Percentiles rank a stretch among this genome's conserved stretches.
phyloP scores from a whole-genome alignment of 2,797 vertebrate genomes.

The Pelobates cultripes region DNA sequence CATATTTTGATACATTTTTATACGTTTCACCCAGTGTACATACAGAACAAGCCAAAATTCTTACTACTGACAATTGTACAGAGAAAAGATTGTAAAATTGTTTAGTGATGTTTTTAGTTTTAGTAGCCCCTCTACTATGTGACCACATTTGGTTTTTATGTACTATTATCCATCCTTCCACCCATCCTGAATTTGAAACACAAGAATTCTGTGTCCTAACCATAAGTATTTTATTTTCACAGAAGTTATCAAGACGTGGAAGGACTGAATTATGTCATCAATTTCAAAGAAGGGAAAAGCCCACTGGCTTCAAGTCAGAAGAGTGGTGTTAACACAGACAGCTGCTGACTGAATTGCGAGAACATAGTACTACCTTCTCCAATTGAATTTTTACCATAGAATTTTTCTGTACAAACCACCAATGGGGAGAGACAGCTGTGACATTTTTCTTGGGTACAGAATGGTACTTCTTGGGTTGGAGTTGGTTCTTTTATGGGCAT shows the following conservation, averaged over 20 bases:
- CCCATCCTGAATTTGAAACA: too few relatives aligned
- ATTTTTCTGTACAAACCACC: conserved; percentile 2
- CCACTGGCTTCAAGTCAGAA: conserved; percentile 10
- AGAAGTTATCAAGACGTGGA: conserved; percentile 16
- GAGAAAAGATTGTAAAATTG: too few relatives aligned
- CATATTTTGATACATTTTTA: too few relatives aligned
- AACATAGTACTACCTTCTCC: neutral
- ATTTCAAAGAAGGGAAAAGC: conserved; percentile 8
- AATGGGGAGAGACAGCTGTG: conserved; percentile 15
- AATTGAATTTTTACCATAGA: neutral
- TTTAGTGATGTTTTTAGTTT: too few relatives aligned
- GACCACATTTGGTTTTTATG: too few relatives aligned
- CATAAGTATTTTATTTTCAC: conserved; percentile 24
- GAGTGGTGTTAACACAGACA: neutral
- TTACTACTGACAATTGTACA: too few relatives aligned
- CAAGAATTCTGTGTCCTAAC: conserved; percentile 7
- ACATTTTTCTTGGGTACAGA: conserved; percentile 45
- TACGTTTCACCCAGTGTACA: too few relatives aligned
- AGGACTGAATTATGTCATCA: conserved; percentile 22
- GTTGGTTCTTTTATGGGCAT: conserved; percentile 78
- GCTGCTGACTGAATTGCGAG: neutral
- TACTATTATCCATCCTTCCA: too few relatives aligned
- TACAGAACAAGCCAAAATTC: too few relatives aligned
- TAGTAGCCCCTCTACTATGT: too few relatives aligned
- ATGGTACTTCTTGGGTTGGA: conserved; percentile 76